Percentiles rank a stretch among this genome's conserved stretches.
Conservation (phyloP, 2,888 invertebrate species). For the Protonemura montana region DNA sequence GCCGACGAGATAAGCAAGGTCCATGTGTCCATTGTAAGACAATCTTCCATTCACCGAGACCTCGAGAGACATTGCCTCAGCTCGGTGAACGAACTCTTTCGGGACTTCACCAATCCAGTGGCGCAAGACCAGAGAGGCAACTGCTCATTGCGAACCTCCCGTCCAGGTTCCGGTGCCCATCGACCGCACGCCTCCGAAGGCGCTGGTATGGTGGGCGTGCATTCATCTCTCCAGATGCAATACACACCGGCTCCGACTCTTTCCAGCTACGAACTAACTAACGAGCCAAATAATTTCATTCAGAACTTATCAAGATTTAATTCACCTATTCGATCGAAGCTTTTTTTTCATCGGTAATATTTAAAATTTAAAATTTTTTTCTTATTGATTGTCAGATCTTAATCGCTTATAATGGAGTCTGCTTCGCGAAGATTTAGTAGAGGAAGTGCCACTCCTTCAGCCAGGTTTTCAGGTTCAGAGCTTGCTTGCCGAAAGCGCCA, state of each 20-base stretch:
- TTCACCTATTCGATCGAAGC: background rate
- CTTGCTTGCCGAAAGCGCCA: background rate
- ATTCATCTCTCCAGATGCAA: constrained; percentile 18
- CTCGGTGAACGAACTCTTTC: constrained; percentile 30
- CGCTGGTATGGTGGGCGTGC: constrained; percentile 1
- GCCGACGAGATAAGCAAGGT: background rate
- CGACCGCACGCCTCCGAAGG: background rate
- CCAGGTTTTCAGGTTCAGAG: background rate
- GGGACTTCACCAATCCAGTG: constrained; percentile 2
- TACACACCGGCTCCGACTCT: background rate
- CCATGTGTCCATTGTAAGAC: background rate
- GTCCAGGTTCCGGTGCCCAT: background rate
- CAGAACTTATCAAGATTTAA: background rate
- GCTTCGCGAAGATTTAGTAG: background rate
- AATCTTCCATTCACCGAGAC: constrained; percentile 7
- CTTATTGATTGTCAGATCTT: background rate
- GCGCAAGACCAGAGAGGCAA: background rate
- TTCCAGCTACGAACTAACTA: background rate
- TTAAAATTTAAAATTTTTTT: background rate
- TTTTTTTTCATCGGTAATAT: background rate
- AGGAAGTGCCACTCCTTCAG: constrained; percentile 1
- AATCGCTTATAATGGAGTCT: background rate
- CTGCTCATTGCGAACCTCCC: background rate
- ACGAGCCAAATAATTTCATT: background rate
- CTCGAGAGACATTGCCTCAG: background rate